A percentile compares a stretch with the other conserved stretches of the same genome.
phyloP scores from a whole-genome alignment of 1,140 invertebrate species.

The Drosophila mauritiana region DNA sequence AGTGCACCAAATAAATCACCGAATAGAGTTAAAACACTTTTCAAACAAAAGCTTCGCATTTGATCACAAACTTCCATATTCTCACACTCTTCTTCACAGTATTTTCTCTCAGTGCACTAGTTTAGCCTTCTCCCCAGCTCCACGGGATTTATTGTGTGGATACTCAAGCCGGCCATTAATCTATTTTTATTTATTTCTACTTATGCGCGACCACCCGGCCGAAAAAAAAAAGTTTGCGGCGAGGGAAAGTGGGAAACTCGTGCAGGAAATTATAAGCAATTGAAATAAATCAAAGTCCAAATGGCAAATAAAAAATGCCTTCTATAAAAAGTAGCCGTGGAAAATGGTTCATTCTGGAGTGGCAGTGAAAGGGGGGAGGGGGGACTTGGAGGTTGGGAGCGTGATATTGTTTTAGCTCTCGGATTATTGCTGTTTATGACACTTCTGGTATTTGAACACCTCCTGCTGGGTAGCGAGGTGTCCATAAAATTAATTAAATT shows the following conservation, averaged over 20 bases:
- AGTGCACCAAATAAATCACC: no score
- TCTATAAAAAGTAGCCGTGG: constrained; percentile 6
- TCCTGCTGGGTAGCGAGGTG: not conserved
- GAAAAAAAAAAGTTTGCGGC: not conserved
- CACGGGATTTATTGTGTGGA: constrained; percentile 60
- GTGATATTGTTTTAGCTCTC: not conserved
- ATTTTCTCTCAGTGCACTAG: not conserved
- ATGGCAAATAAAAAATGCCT: constrained; percentile 57
- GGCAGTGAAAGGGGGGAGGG: not conserved
- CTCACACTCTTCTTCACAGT: not conserved
- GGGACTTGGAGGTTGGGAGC: no score
- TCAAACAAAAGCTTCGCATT: no score
- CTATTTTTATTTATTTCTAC: constrained; percentile 77
- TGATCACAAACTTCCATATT: no score
- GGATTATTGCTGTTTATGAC: not conserved
- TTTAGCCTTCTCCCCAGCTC: constrained; percentile 26
- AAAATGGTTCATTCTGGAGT: not conserved
- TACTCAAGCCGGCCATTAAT: constrained; percentile 65
- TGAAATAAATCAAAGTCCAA: constrained; percentile 79
- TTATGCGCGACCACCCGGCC: constrained; percentile 45
- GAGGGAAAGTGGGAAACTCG: constrained; percentile 30
- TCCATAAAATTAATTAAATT: constrained; percentile 1
- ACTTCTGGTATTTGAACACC: no score
- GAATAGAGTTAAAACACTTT: no score
- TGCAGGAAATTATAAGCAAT: constrained; percentile 78